Percentiles rank a stretch among this genome's conserved stretches.
These are phyloP conservation scores for Crypturellus tataupa DNA, from an alignment of 2,797 vertebrate genomes.

Conservation along the genomic window DNA sequence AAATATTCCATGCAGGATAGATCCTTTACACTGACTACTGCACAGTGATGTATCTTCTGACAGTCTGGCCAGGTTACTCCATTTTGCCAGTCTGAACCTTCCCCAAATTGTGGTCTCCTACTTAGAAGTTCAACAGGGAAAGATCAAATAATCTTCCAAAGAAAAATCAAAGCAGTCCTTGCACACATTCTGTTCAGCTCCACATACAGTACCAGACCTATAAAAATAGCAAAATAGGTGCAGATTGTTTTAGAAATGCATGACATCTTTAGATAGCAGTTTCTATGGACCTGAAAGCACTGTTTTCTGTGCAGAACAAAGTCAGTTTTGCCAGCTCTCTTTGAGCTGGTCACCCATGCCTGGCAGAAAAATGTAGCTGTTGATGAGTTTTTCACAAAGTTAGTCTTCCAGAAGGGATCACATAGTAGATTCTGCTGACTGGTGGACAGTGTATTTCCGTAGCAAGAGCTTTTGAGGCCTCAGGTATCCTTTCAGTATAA, in stretches of 20 bases:
- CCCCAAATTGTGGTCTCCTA: neutral
- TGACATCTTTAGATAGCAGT: neutral
- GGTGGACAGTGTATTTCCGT: neutral
- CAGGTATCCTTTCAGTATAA: neutral
- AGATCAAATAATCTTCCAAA: neutral
- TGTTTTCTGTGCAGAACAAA: neutral
- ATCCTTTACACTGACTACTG: no score
- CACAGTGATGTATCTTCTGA: neutral
- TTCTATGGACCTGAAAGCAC: neutral
- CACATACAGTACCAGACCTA: neutral
- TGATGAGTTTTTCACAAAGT: constrained; percentile 13
- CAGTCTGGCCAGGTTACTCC: neutral
- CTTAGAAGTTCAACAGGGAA: neutral
- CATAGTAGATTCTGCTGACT: constrained; percentile 29
- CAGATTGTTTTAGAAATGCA: neutral
- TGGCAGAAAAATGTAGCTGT: neutral
- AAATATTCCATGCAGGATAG: neutral
- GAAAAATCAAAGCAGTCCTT: neutral
- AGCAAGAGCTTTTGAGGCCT: constrained; percentile 7
- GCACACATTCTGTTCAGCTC: neutral
- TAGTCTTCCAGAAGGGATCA: constrained; percentile 61
- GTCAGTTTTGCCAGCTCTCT: neutral
- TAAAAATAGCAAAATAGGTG: neutral
- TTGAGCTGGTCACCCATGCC: neutral
- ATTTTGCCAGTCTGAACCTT: neutral